Base-by-base conservation (phyloP, 2,797 vertebrate species). In the Coranthus polyacanthus region DNA sequence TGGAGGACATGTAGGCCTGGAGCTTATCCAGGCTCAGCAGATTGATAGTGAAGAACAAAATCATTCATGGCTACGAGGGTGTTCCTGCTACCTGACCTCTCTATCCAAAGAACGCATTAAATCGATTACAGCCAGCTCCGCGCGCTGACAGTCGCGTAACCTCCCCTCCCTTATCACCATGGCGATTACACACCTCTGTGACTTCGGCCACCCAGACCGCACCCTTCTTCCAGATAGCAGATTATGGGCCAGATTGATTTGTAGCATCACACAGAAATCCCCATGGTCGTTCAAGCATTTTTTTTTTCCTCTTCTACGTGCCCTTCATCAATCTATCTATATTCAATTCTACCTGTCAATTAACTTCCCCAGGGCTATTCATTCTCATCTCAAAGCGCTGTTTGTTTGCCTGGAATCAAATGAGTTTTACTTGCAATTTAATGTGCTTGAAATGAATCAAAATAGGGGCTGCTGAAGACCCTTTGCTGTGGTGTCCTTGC, bases 221-320 rank as follows among this genome's bases (percentile, higher is more conserved):
- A 69, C 74, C 83, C 65, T 36, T 29, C 45, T 66, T 62, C 56
- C 74, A 64, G 75, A 86, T 87, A 89, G 86, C 81, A 82, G 68
- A 90, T 92, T 81, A 91, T 81, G 82, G 80, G 60, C 38, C 68
- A 73, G 82, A 89, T 87, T 87, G 88, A 93, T 92, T 87, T 88
- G 80, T 73, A 78, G 82, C 69, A 81, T 85, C 84, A 71, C 61
- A 77, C 49, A 72, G 51, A 85, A 82, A 73, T 73, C 74, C 84
- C 75, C 51, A 42, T 45, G 65, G 78, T 61, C 67, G 58, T 72
- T 83, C 53, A 45, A 79, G 61, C 71, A 17, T 85, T 79, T 64
- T 70, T 59, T 51, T 29, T 70, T 59, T 51, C 26, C 54, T 68
- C 54, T 71, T 69, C 65, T 44, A 59, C 50, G 75, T 72, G 34